Conservation (phyloP, 2,113 vertebrate species). For the Platysteira castanea region DNA sequence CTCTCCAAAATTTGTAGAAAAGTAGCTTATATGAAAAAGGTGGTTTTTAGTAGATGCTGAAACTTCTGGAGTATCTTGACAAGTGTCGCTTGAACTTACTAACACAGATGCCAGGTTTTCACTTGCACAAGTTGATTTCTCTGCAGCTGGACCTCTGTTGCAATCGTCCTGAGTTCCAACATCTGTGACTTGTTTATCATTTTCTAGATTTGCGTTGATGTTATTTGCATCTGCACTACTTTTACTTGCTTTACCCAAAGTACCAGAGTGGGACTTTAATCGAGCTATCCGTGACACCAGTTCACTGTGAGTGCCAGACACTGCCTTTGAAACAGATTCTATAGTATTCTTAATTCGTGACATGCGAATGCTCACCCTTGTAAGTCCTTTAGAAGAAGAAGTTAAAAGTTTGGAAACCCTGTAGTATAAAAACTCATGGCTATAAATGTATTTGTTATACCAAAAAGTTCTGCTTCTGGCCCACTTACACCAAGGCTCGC, state of each 20-base stretch:
- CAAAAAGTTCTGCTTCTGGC: slow-evolving; percentile 60
- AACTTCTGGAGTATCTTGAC: slow-evolving; percentile 16
- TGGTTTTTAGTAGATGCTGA: slow-evolving; percentile 55
- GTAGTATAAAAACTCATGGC: slow-evolving; percentile 68
- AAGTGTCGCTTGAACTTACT: background rate
- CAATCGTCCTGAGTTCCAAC: slow-evolving; percentile 57
- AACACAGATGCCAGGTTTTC: background rate
- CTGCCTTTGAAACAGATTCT: slow-evolving; percentile 88
- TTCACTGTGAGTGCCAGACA: slow-evolving; percentile 85
- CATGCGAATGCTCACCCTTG: slow-evolving; percentile 81
- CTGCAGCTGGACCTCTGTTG: slow-evolving; percentile 2
- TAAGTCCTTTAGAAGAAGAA: slow-evolving; percentile 80
- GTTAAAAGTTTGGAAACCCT: slow-evolving; percentile 77
- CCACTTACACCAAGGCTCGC: slow-evolving; percentile 65
- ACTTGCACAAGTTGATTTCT: slow-evolving; percentile 30
- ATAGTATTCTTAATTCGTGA: slow-evolving; percentile 88
- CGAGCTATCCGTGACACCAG: slow-evolving; percentile 83
- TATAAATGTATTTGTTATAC: slow-evolving; percentile 59
- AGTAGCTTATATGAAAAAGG: slow-evolving; percentile 83
- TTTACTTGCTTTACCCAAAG: slow-evolving; percentile 64
- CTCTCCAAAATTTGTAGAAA: slow-evolving; percentile 86
- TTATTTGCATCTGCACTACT: background rate
- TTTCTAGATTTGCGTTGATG: slow-evolving; percentile 48
- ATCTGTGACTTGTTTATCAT: slow-evolving; percentile 43
- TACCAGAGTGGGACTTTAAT: slow-evolving; percentile 75